phyloP scores from a whole-genome alignment of 2,797 vertebrate species.

The Enteromius paludinosus region DNA sequence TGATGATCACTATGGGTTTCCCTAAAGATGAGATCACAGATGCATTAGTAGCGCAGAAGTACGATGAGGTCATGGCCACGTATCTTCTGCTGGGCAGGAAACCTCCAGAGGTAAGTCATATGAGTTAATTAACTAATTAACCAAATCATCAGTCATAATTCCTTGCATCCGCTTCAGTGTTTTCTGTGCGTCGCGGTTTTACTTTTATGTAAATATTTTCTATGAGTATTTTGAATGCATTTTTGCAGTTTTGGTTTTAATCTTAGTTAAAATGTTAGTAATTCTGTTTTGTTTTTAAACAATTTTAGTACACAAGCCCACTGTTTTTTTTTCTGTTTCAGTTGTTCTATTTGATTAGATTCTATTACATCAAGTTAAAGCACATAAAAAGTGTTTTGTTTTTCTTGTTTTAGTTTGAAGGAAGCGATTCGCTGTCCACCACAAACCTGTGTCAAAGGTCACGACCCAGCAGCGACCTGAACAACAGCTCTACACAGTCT shows the following conservation, averaged over 20 bases:
- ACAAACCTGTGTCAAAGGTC: slow-evolving; percentile 90
- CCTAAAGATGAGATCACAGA: slow-evolving; percentile 95
- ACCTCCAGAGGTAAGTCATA: slow-evolving; percentile 87
- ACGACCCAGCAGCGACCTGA: slow-evolving; percentile 95
- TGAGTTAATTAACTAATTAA: no score
- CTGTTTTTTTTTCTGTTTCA: neutral
- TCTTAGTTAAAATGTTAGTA: neutral
- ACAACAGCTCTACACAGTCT: slow-evolving; percentile 95
- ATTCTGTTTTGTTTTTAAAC: neutral
- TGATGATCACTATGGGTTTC: slow-evolving; percentile 98
- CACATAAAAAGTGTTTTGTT: neutral
- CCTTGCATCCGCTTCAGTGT: neutral
- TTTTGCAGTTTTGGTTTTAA: neutral
- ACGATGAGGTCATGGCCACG: slow-evolving; percentile 96
- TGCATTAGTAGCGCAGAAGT: slow-evolving; percentile 91
- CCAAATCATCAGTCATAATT: neutral
- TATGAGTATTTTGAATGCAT: neutral
- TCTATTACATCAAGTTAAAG: neutral
- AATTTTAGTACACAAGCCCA: neutral
- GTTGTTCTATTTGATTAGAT: neutral
- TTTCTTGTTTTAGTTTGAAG: slow-evolving; percentile 86
- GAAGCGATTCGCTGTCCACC: slow-evolving; percentile 89
- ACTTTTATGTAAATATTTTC: neutral
- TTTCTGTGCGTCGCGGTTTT: no score
- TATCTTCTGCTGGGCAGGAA: slow-evolving; percentile 96